Conservation (phyloP, 1,140 invertebrate species). For the Zaprionus lachaisei region DNA sequence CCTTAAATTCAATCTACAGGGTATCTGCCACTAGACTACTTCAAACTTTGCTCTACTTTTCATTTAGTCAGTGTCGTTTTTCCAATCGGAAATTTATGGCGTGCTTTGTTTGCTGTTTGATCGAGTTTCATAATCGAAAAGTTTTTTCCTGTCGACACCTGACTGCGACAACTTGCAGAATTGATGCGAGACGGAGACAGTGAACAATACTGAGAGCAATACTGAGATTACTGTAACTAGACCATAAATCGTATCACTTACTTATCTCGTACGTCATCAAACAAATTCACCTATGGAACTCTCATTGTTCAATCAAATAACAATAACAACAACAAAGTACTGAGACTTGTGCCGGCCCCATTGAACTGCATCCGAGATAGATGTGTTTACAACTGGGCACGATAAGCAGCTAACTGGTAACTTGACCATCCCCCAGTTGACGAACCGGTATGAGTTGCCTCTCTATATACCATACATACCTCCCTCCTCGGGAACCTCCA, state of each 20-base stretch:
- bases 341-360: slow-evolving; percentile 16
- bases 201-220: neutral
- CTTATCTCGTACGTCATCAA: slow-evolving; percentile 59
- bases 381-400: slow-evolving; percentile 59
- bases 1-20: neutral
- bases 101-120: slow-evolving; percentile 51
- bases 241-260: slow-evolving; percentile 23
- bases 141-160: neutral
- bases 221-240: neutral
- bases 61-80: neutral
- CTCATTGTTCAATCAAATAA: slow-evolving; percentile 3
- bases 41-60: neutral
- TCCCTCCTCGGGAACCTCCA: slow-evolving; percentile 39
- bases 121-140: slow-evolving; percentile 34
- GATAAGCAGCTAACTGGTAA: slow-evolving; percentile 45
- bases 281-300: neutral
- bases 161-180: neutral
- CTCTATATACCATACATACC: neutral
- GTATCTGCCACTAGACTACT: neutral
- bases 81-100: slow-evolving; percentile 50
- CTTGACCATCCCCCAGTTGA: slow-evolving; percentile 18
- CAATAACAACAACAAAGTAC: neutral
- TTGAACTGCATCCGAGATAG: slow-evolving; percentile 37
- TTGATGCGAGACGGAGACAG: neutral
- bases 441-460: slow-evolving; percentile 5